These are phyloP conservation scores for Nesogale talazaci DNA, from an alignment of 2,113 vertebrate genomes.

Conservation along the genomic window DNA sequence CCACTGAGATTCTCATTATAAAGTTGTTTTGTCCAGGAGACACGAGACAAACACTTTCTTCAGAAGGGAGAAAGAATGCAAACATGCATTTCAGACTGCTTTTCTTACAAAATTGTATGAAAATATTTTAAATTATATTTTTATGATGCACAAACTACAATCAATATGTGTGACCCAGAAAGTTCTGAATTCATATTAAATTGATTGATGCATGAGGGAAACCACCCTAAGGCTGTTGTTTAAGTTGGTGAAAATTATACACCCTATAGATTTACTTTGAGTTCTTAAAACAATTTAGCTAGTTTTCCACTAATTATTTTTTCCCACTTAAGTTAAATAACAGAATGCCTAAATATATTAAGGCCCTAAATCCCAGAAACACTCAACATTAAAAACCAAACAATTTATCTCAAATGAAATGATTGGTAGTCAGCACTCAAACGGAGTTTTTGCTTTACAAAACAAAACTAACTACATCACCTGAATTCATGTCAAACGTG, in stretches of 20 bases:
- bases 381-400: conserved; percentile 66
- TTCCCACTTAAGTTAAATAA: conserved; percentile 63
- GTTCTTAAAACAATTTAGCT: conserved; percentile 58
- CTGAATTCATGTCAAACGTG: conserved; percentile 70
- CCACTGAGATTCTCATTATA: conserved; percentile 46
- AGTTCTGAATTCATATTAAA: conserved; percentile 66
- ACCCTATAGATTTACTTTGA: conserved; percentile 63
- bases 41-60: conserved; percentile 64
- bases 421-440: conserved; percentile 54
- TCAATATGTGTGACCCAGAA: conserved; percentile 45
- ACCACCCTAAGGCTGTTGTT: conserved; percentile 59
- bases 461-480: conserved; percentile 52
- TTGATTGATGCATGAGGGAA: conserved; percentile 54
- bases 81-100: conserved; percentile 70
- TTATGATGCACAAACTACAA: conserved; percentile 72
- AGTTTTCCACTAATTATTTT: conserved; percentile 58
- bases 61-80: conserved; percentile 66
- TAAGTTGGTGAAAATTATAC: conserved; percentile 58
- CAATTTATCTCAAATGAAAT: conserved; percentile 28
- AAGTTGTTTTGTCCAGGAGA: conserved; percentile 59
- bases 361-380: conserved; percentile 72
- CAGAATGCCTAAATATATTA: conserved; percentile 58
- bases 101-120: conserved; percentile 70
- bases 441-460: conserved; percentile 47
- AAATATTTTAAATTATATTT: conserved; percentile 71